Base-by-base conservation (phyloP, 2,797 vertebrate genomes). In the Masticophis lateralis region DNA sequence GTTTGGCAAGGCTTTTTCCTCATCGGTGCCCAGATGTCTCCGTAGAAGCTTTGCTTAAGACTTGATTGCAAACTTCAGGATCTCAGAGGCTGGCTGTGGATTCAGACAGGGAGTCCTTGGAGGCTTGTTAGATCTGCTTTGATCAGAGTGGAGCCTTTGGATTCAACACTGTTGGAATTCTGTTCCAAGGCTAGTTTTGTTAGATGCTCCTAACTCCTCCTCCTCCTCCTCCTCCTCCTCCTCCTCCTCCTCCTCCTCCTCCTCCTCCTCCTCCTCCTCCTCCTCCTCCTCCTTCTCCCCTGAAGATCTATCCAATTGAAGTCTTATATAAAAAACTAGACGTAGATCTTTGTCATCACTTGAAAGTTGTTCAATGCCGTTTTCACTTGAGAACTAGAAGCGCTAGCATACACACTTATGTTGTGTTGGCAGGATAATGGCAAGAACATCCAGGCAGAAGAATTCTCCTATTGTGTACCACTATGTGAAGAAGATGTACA, bases 301-400 rank as follows among this genome's bases (percentile, higher is more conserved):
- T 79, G 37, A 47, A 43, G 11, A 43, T 20, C 74, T 79, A 79
- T 43, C 8, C 18, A 79, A 43, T 11, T 22, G 8, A 79, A 79
- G 74, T 8, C 66, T 74, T 18, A 74, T 74, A 74, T 74, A 74
- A 74, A 74, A 69, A 74, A 37, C 14, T 18, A 79, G 9, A 43
- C 22, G 37, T 79, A 79, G 37, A 8, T 79, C 74, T 79, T 79
- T 57, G 14, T 32, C 28, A 0, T 69, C 55, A 47, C 32, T 59
- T 57, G 90, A 91, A 59, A 47, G 61, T 55, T 91, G 63, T 57
- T 90, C 56, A 66, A 51, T 79, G 83, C n/a, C 13, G 4, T 89
- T 87, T 90, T 91, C 94, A 61, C 47, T 55, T 28, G 86, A 88
- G 91, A 28, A 51, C 37, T 92, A 10, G 69, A 94, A 88, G 11